These are phyloP conservation scores for Bucorvus abyssinicus DNA, from an alignment of 2,797 vertebrate species.

Conservation along the genomic window DNA sequence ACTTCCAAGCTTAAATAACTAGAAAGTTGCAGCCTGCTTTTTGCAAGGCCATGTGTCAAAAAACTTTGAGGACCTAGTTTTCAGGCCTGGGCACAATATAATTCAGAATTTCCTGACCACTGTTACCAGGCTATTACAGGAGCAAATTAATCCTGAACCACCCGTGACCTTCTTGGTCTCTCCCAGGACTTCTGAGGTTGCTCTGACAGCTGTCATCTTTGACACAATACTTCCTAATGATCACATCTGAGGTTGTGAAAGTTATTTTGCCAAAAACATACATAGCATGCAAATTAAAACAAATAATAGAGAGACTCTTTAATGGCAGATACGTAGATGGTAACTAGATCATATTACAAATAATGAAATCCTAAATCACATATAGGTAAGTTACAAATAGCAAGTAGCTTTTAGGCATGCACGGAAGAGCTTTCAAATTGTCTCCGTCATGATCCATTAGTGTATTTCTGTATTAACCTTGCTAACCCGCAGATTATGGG, in stretches of 20 bases:
- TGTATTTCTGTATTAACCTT: neutral
- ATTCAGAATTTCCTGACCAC: neutral
- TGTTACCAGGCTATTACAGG: neutral
- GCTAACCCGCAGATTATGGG: neutral
- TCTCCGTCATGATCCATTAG: neutral
- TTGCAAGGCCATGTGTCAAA: neutral
- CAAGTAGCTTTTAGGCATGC: neutral
- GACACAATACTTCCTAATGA: neutral
- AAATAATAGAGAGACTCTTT: neutral
- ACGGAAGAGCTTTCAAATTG: neutral
- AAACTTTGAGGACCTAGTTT: neutral
- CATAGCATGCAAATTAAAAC: neutral
- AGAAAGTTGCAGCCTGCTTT: neutral
- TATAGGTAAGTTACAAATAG: neutral
- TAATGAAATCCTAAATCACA: neutral
- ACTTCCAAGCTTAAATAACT: neutral
- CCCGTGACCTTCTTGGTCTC: neutral
- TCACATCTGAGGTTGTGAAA: neutral
- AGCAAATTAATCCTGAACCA: neutral
- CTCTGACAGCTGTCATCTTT: neutral
- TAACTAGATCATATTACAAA: neutral
- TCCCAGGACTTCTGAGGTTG: neutral
- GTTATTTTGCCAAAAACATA: neutral
- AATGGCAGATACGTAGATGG: neutral
- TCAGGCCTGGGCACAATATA: neutral